These are phyloP conservation scores for Alosa alosa DNA, from an alignment of 2,113 vertebrate genomes.

Conservation along the genomic window DNA sequence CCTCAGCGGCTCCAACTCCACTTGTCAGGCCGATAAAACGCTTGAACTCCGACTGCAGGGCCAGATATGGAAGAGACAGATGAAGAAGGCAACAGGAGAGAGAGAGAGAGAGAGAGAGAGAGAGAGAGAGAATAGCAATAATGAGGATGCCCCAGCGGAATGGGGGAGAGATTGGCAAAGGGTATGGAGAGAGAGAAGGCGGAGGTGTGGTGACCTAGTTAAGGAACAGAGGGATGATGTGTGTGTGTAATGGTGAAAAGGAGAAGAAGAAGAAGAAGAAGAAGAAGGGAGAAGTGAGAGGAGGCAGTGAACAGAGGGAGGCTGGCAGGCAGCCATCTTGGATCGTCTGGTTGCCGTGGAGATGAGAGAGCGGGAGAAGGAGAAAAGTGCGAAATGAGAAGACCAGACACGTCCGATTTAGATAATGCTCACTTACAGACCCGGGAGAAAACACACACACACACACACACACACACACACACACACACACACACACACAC, in stretches of 20 bases:
- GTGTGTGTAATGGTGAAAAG: conserved; percentile 36
- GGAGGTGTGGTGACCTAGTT: conserved; percentile 69
- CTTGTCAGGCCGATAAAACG: conserved; percentile 54
- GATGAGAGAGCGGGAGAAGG: conserved; percentile 25
- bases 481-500: not conserved
- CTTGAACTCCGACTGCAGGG: conserved; percentile 48
- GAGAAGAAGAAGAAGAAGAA: conserved; percentile 9
- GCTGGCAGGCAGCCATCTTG: conserved; percentile 43
- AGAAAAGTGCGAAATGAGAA: not conserved
- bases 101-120: not conserved
- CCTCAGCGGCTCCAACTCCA: conserved; percentile 48
- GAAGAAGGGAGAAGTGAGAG: conserved; percentile 41
- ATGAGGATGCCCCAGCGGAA: conserved; percentile 44
- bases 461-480: conserved; percentile 17
- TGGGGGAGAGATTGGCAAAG: conserved; percentile 19
- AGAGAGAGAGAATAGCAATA: conserved; percentile 37
- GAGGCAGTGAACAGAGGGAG: conserved; percentile 20
- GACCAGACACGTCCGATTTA: conserved; percentile 28
- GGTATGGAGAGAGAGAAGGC: conserved; percentile 24
- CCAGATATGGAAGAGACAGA: not conserved
- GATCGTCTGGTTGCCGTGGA: conserved; percentile 54
- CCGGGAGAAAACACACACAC: not conserved
- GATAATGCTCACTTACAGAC: conserved; percentile 27
- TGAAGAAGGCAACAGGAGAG: conserved; percentile 1
- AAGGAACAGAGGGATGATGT: conserved; percentile 53